These are phyloP conservation scores for Lucilia cuprina DNA, from an alignment of 1,140 invertebrate genomes.

Conservation along the genomic window DNA sequence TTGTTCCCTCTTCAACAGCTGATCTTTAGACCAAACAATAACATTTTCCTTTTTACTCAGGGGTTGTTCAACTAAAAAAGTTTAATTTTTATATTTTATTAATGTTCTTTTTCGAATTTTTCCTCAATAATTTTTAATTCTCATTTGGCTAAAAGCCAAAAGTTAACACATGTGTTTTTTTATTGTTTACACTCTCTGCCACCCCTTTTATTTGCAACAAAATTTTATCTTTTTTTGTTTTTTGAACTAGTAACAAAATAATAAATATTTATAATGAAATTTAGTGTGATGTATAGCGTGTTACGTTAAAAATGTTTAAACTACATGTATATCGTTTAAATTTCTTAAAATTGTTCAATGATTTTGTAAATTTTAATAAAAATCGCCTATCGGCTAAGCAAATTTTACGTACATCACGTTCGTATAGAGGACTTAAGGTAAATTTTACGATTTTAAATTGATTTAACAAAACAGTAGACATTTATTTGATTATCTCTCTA, in stretches of 20 bases:
- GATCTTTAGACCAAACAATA: no score
- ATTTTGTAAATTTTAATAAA: not conserved
- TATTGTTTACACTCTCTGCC: not conserved
- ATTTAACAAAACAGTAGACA: no score
- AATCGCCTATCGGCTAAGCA: not conserved
- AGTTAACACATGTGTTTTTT: not conserved
- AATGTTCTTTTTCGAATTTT: not conserved
- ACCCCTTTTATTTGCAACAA: not conserved
- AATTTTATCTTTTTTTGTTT: not conserved
- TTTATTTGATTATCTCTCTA: no score
- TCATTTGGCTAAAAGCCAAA: not conserved
- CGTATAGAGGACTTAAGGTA: not conserved
- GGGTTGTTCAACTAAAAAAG: not conserved
- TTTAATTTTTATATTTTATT: not conserved
- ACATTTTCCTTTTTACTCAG: not conserved
- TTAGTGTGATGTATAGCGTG: not conserved
- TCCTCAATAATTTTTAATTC: not conserved
- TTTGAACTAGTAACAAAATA: not conserved
- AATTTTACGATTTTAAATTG: not conserved
- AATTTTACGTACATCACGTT: not conserved
- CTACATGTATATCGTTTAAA: not conserved
- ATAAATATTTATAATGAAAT: not conserved
- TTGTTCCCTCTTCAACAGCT: no score
- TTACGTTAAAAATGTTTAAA: not conserved
- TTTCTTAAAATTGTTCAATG: not conserved